phyloP scores from a whole-genome alignment of 2,888 invertebrate species.

The Heteromyza rotundicornis region DNA sequence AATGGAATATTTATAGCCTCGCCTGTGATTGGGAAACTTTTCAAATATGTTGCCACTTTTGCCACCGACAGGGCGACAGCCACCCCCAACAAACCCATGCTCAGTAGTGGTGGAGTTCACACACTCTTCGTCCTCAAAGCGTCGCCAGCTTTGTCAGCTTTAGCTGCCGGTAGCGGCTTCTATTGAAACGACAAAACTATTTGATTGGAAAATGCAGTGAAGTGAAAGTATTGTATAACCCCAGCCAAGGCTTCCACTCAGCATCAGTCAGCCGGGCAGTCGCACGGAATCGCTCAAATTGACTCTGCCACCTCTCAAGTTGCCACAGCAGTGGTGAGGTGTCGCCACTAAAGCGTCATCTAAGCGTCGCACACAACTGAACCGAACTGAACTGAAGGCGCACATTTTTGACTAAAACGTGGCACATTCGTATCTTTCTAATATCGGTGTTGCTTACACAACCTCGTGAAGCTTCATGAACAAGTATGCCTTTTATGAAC shows the following conservation, averaged over 20 bases:
- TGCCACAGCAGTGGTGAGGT: background rate
- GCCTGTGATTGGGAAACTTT: conserved; percentile 54
- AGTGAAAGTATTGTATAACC: conserved; percentile 41
- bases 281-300: background rate
- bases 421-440: too few species aligned
- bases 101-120: background rate
- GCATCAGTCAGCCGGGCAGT: too few species aligned
- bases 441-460: too few species aligned
- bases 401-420: too few species aligned
- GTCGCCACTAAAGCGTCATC: background rate
- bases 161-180: background rate
- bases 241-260: too few species aligned
- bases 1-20: conserved; percentile 53
- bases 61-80: background rate
- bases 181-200: conserved; percentile 38
- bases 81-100: background rate
- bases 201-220: conserved; percentile 55
- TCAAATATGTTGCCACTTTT: conserved; percentile 49
- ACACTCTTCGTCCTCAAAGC: background rate
- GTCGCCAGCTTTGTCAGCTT: background rate
- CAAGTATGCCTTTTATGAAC: too few species aligned
- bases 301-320: background rate
- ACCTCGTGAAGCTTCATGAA: too few species aligned
- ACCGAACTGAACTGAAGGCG: too few species aligned
- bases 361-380: background rate